phyloP scores from a whole-genome alignment of 2,797 vertebrate species.

The Falco biarmicus region DNA sequence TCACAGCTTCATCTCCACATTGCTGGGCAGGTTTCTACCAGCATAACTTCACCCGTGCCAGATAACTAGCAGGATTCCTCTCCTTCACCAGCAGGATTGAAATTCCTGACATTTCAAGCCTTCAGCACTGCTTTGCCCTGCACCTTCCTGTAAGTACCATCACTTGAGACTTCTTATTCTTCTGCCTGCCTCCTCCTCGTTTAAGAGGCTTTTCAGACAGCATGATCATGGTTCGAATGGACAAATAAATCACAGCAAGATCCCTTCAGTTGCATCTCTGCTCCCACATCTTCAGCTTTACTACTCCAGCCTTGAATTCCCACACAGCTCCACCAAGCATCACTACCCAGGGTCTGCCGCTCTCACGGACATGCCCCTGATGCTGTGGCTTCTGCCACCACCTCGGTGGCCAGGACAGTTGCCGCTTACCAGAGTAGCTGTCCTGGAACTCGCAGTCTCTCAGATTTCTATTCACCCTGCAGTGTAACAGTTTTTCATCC shows the following conservation, averaged over 20 bases:
- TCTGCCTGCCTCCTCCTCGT: not conserved
- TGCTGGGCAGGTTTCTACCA: not conserved
- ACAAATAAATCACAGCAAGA: not conserved
- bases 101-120: not conserved
- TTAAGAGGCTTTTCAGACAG: not conserved
- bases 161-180: not conserved
- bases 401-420: not conserved
- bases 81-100: not conserved
- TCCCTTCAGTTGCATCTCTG: not conserved
- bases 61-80: not conserved
- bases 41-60: not conserved
- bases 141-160: too few relatives aligned
- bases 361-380: fast-evolving
- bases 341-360: not conserved
- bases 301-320: not conserved
- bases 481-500: not conserved
- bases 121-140: not conserved
- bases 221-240: too few relatives aligned
- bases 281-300: not conserved
- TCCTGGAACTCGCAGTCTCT: too few relatives aligned
- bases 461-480: not conserved
- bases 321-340: not conserved
- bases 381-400: not conserved
- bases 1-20: not conserved
- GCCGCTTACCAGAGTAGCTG: fast-evolving